These are phyloP conservation scores for Sitophilus oryzae DNA, from an alignment of 1,140 invertebrate species.

Conservation along the genomic window DNA sequence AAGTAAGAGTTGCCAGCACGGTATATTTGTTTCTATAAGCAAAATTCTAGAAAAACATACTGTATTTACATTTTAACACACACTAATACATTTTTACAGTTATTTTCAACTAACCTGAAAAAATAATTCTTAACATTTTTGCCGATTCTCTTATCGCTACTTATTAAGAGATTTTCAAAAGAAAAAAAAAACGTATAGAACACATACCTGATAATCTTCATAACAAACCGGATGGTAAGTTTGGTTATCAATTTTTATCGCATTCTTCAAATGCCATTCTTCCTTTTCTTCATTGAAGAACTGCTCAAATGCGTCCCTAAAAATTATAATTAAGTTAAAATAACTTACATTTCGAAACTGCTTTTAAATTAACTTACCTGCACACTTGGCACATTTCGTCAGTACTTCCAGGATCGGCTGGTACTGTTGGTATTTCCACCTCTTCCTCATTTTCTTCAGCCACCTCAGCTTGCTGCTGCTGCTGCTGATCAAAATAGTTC, in stretches of 20 bases:
- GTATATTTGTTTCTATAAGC: too few relatives aligned
- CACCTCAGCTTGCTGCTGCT: conserved; percentile 44
- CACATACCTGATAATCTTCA: conserved; percentile 75
- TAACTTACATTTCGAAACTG: not conserved
- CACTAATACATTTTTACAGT: too few relatives aligned
- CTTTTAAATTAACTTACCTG: conserved; percentile 41
- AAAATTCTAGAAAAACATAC: too few relatives aligned
- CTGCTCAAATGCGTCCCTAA: conserved; percentile 76
- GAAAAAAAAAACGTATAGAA: too few relatives aligned
- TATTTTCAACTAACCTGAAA: too few relatives aligned
- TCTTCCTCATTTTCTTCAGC: conserved; percentile 48
- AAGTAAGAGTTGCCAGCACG: too few relatives aligned
- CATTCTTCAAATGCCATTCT: conserved; percentile 89
- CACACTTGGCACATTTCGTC: conserved; percentile 78
- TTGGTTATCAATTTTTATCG: conserved; percentile 68
- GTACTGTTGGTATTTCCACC: conserved; percentile 54
- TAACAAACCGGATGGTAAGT: conserved; percentile 89
- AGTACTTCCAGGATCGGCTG: conserved; percentile 52
- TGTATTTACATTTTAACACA: too few relatives aligned
- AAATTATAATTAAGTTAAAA: not conserved
- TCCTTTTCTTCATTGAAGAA: conserved; percentile 94
- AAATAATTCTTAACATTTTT: too few relatives aligned
- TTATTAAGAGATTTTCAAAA: too few relatives aligned
- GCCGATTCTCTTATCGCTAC: too few relatives aligned
- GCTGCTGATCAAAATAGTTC: conserved; percentile 79